Conservation (phyloP, 35 echinoderm and acorn worm genomes). For the Lytechinus pictus region DNA sequence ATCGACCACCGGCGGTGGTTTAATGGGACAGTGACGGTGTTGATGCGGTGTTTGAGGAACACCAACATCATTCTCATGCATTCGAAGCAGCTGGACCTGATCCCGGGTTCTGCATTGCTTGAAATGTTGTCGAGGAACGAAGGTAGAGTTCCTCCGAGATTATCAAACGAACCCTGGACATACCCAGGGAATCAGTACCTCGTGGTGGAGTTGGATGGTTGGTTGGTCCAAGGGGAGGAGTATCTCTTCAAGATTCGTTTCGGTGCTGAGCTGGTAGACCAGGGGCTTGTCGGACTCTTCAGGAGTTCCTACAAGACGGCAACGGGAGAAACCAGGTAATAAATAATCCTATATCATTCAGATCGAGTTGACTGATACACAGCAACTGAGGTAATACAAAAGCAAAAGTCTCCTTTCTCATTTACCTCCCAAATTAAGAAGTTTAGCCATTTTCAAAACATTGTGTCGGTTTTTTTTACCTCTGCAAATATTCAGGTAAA, state of each 20-base stretch:
- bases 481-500: too few species aligned
- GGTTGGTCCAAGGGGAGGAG: constrained; percentile 36
- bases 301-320: constrained; percentile 74
- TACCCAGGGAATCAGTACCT: constrained; percentile 69
- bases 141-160: background rate
- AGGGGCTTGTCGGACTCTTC: constrained; percentile 62
- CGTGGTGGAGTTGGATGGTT: constrained; percentile 65
- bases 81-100: constrained; percentile 36
- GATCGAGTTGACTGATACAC: too few species aligned
- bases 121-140: background rate
- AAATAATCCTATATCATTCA: background rate
- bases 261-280: constrained; percentile 41
- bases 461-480: too few species aligned
- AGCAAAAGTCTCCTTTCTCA: too few species aligned
- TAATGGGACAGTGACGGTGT: constrained; percentile 52
- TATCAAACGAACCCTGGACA: constrained; percentile 55
- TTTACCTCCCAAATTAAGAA: too few species aligned
- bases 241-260: constrained; percentile 73
- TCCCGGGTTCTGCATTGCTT: background rate
- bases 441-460: too few species aligned
- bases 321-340: constrained; percentile 64
- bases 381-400: too few species aligned
- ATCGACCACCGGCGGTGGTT: constrained; percentile 41
- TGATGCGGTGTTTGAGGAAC: constrained; percentile 38
- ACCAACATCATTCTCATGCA: constrained; percentile 65